These are phyloP conservation scores for Fulica atra DNA, from an alignment of 2,113 vertebrate species.

Conservation along the genomic window DNA sequence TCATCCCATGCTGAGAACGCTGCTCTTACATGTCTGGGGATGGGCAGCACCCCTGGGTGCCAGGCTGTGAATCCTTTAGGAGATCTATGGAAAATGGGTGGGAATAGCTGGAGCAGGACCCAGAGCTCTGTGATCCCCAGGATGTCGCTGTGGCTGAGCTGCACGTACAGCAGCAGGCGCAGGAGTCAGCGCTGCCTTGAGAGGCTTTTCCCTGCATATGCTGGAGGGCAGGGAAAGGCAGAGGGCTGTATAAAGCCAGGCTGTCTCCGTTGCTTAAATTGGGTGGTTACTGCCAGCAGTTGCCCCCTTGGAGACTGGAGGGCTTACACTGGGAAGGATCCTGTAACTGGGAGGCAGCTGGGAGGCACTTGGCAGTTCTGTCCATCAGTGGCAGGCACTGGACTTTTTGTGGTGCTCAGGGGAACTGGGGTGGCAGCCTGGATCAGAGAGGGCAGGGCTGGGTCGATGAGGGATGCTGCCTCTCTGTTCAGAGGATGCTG, in stretches of 20 bases:
- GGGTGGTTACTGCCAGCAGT: neutral
- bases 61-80: neutral
- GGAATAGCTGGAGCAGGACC: neutral
- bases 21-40: neutral
- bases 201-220: neutral
- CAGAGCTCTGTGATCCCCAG: neutral
- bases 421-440: neutral
- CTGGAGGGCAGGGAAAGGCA: neutral
- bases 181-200: neutral
- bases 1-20: neutral
- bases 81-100: neutral
- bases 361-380: neutral
- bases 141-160: neutral
- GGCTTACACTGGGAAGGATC: neutral
- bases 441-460: neutral
- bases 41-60: conserved; percentile 25
- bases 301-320: neutral
- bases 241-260: neutral
- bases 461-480: neutral
- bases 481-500: neutral
- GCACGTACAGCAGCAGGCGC: neutral
- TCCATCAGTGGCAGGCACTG: neutral
- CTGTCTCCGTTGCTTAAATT: neutral
- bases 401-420: neutral
- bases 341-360: neutral